Conservation (phyloP, 2,113 vertebrate genomes). For the Rousettus leschenaultii region DNA sequence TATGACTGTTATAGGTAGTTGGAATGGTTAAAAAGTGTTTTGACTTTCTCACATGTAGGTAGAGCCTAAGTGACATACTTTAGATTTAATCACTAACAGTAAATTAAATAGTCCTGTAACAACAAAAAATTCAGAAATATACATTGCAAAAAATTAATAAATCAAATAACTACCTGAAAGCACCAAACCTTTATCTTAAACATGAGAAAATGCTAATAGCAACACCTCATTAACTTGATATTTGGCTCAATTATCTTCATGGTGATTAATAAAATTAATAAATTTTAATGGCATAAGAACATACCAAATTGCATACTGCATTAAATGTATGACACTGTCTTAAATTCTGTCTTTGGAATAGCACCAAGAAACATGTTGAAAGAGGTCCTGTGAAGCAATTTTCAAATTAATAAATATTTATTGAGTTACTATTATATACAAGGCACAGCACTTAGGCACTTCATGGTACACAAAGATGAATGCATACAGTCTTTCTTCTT, state of each 20-base stretch:
- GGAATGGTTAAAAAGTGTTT: not conserved
- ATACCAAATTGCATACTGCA: not conserved
- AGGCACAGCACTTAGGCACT: not conserved
- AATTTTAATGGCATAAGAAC: not conserved
- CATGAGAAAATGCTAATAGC: not conserved
- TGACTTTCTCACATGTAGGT: not conserved
- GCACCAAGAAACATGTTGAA: not conserved
- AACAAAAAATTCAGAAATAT: not conserved
- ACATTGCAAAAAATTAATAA: not conserved
- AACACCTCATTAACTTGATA: not conserved
- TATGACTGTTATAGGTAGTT: not conserved
- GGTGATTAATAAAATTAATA: not conserved
- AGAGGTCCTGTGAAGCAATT: not conserved
- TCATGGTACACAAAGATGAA: not conserved
- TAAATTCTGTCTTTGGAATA: not conserved
- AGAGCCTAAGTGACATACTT: not conserved
- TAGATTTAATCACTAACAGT: not conserved
- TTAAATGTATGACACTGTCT: not conserved
- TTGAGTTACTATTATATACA: not conserved
- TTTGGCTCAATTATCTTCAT: not conserved
- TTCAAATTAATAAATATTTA: conserved; percentile 16
- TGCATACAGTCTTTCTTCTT: not conserved
- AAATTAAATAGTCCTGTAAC: not conserved
- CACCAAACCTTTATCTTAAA: not conserved
- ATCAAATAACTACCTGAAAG: not conserved